These are phyloP conservation scores for Musca domestica DNA, from an alignment of 1,140 invertebrate species.

Conservation along the genomic window DNA sequence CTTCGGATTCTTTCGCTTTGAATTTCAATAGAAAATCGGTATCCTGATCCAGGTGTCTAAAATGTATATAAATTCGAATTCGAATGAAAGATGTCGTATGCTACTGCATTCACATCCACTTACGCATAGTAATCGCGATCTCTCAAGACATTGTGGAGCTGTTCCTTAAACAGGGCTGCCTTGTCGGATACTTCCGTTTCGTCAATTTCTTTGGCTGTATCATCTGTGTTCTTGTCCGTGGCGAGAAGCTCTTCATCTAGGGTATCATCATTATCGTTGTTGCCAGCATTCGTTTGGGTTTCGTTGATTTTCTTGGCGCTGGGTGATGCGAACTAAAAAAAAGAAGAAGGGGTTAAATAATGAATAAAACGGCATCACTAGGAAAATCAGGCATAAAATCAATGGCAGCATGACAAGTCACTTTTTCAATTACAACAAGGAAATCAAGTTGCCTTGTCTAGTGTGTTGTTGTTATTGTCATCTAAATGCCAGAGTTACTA, in stretches of 20 bases:
- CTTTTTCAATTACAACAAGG: background rate
- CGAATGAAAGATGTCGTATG: background rate
- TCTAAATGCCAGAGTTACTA: background rate
- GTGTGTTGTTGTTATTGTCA: background rate
- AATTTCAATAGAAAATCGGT: conserved; percentile 66
- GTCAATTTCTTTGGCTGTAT: conserved; percentile 20
- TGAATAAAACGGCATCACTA: background rate
- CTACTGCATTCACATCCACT: conserved; percentile 39
- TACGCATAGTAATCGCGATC: conserved; percentile 76
- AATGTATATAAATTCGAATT: conserved; percentile 7
- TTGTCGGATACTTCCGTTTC: conserved; percentile 42
- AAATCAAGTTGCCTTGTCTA: conserved; percentile 19
- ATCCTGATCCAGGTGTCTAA: conserved; percentile 65
- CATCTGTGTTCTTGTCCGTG: conserved; percentile 23
- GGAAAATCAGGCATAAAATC: no score
- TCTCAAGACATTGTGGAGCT: conserved; percentile 77
- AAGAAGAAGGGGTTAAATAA: background rate
- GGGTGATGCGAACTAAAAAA: conserved; percentile 42
- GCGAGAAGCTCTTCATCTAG: conserved; percentile 45
- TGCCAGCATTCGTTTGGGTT: conserved; percentile 26
- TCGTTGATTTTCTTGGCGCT: conserved; percentile 46
- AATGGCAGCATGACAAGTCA: no score
- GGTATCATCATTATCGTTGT: conserved; percentile 31
- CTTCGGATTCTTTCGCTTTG: conserved; percentile 63
- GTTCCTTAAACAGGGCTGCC: conserved; percentile 70